Percentiles rank a stretch among this genome's conserved stretches.
Conservation (phyloP, 2,888 invertebrate species). For the Xestobium rufovillosum region DNA sequence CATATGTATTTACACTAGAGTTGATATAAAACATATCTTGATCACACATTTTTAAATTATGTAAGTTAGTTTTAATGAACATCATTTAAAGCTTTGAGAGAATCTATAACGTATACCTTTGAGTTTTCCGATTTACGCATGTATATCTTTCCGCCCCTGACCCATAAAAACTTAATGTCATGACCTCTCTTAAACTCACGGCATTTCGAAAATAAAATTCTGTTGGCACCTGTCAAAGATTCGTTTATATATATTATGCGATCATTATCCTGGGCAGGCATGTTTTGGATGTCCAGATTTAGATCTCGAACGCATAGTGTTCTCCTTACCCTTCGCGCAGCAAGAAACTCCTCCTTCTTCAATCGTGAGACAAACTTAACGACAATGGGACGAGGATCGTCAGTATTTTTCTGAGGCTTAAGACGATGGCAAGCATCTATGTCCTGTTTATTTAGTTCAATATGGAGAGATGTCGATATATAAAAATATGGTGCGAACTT, state of each 20-base stretch:
- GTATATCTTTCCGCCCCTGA: constrained; percentile 10
- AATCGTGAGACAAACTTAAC: constrained; percentile 6
- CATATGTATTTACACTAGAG: constrained; percentile 8
- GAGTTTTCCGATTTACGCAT: constrained; percentile 9
- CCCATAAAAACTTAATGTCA: constrained; percentile 9
- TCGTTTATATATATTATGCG: constrained; percentile 8
- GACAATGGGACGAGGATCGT: constrained; percentile 4
- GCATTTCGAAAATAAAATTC: constrained; percentile 8
- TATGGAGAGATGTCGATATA: too few species aligned
- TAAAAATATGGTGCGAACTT: too few species aligned
- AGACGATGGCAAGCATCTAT: too few species aligned
- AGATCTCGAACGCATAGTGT: too few species aligned
- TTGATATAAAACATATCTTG: constrained; percentile 12
- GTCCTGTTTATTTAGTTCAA: too few species aligned
- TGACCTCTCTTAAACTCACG: constrained; percentile 9
- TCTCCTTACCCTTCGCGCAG: too few species aligned
- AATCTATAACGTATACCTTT: constrained; percentile 11
- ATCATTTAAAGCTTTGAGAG: constrained; percentile 5
- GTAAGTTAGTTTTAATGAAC: constrained; percentile 8
- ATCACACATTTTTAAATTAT: constrained; percentile 7
- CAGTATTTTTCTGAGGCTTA: constrained; percentile 1
- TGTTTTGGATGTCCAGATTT: too few species aligned
- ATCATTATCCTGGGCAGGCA: too few species aligned
- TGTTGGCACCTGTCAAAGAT: constrained; percentile 5
- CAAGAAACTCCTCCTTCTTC: too few species aligned